Evolutionary conservation across 2,113 vertebrate species (phyloP), one percentile per base, ranked within the genome.

Genomic region (Triplophysa siluroides): DNA sequence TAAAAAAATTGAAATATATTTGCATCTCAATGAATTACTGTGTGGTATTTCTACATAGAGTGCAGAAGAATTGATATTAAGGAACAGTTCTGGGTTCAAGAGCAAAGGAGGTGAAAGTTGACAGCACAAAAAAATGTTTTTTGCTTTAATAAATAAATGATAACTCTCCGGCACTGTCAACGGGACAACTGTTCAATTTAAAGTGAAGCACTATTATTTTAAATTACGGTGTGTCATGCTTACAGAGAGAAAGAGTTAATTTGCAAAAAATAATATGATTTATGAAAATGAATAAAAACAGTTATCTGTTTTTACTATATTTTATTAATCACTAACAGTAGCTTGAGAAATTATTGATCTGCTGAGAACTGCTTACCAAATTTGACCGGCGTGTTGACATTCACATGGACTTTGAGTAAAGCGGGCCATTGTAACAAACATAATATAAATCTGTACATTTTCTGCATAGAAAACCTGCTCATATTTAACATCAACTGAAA

Each of bases 321-420:
- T 50, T 50, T 50, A 19, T 9, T 52, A 26, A 72, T 2, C 33
- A 10, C 13, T 58, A 8, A 69, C 47, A 50, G 43, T 50, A n/a
- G 50, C 50, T 72, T 72, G 70, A 13, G 23, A 72, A 58, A 58
- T 58, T 38, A 72, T 56, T 72, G 69, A 72, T 56, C 21, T 72
- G 70, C 38, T 21, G n/a, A 23, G 41, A 72, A 21, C 70, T 23
- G 70, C 52, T 72, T 19, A 56, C 18, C 52, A 54, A 18, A 54
- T 54, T 19, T 54, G 52, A 16, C 5, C 69, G 58, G 69, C 10
- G n/a, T 38, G 29, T 60, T 73, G 6, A 73, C 19, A 60, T 41
- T 73, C 29, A 41, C 21, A 19, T 23, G 12, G 19, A 58, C 21
- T 52, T 7, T n/a, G 16, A 70, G 14, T 29, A 8, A 52, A 70